These are phyloP conservation scores for Nixonia krombeini DNA, from an alignment of 1,140 invertebrate species.

Conservation along the genomic window DNA sequence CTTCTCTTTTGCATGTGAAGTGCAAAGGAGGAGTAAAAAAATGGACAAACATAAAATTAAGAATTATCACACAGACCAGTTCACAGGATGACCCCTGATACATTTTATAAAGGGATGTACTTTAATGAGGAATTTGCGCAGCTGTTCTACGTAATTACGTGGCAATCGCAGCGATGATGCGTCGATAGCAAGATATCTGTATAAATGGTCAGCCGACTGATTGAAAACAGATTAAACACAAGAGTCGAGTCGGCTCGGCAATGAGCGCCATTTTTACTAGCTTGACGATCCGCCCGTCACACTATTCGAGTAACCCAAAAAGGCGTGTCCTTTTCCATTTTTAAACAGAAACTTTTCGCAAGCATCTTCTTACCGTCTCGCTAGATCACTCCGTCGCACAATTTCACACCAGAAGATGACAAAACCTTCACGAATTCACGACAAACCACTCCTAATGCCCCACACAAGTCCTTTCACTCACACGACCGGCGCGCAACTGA, in stretches of 20 bases:
- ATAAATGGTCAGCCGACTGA: neutral
- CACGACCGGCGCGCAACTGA: constrained; percentile 68
- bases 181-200: too few relatives aligned
- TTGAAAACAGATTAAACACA: neutral
- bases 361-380: constrained; percentile 51
- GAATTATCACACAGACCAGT: constrained; percentile 3
- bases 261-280: constrained; percentile 65
- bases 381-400: constrained; percentile 52
- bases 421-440: constrained; percentile 54
- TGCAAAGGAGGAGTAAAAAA: neutral
- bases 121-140: too few relatives aligned
- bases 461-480: constrained; percentile 47
- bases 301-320: constrained; percentile 6
- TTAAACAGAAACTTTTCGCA: constrained; percentile 12
- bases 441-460: constrained; percentile 15
- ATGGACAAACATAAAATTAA: neutral
- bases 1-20: neutral
- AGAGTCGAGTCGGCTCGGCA: constrained; percentile 7
- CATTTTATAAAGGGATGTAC: neutral
- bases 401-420: constrained; percentile 54
- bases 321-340: constrained; percentile 19
- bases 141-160: neutral
- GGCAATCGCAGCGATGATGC: neutral
- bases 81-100: constrained; percentile 5
- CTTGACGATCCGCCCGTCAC: constrained; percentile 46